Base-by-base conservation (phyloP, 2,113 vertebrate genomes). In the Clarias magur region DNA sequence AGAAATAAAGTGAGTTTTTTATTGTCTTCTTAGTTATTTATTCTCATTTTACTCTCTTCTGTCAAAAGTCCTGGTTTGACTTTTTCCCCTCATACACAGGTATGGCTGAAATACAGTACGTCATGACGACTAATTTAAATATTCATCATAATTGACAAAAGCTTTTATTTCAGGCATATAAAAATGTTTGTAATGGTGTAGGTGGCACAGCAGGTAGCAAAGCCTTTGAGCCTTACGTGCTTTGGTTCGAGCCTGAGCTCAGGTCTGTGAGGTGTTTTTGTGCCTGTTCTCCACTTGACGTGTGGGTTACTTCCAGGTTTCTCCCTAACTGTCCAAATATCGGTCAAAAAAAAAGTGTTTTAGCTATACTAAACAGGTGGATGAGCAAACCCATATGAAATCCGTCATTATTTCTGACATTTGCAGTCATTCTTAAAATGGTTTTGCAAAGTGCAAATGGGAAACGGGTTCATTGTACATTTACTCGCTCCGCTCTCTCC, bases 401-500 rank as follows among this genome's bases (percentile, higher is more conserved):
- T 11, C 60, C 56, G 27, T 83, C 62, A 87, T 89, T 89, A 88
- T 68, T 65, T 88, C 34, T 89, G 86, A 89, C 86, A 87, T 89
- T 87, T 86, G 53, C 72, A 60, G 54, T 23, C 34, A 65, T 21
- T 80, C 83, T 54, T 0, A 19, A 73, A 79, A 80, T 65, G 25
- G 83, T n/a, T 86, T 88, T 12, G 62, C 91, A 88, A 83, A 62
- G 63, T 53, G 72, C 90, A 88, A 83, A 88, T 87, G 67, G 57
- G 79, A 62, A 48, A 80, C 56, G 88, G 88, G 90, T 70, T 48
- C 72, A 60, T 16, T 57, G 38, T 59, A 57, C 30, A 5, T n/a
- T n/a, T 21, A 34, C n/a, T 67, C 79, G 7, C 12, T 60, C 13
- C 38, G 38, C n/a, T 56, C 11, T 70, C 15, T 25, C 53, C 11